phyloP scores from a whole-genome alignment of 37 sponge, comb jelly and placozoan species.

The Halichondria panicea region DNA sequence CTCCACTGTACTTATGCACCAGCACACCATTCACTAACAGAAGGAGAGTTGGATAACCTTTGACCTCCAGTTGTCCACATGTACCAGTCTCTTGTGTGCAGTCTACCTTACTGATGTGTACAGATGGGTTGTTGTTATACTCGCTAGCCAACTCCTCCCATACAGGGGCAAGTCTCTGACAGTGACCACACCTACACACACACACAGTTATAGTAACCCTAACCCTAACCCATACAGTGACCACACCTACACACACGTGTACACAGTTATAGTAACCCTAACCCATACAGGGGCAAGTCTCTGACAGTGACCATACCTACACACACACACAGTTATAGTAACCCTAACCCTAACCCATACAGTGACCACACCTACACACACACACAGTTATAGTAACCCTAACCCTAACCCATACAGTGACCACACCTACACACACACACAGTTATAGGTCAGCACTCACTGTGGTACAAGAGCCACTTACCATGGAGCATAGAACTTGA shows the following conservation, averaged over 20 bases:
- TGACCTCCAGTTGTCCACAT: slow-evolving; percentile 11
- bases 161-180: slow-evolving; percentile 31
- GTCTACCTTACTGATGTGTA: slow-evolving; percentile 46
- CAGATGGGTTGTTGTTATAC: background rate
- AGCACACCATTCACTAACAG: slow-evolving; percentile 9
- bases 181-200: slow-evolving; percentile 58
- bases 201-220: background rate
- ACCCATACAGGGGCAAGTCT: background rate
- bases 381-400: too few relatives aligned
- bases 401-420: too few relatives aligned
- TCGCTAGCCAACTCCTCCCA: slow-evolving; percentile 39
- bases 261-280: too few relatives aligned
- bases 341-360: too few relatives aligned
- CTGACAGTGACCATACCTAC: background rate
- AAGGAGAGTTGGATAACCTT: slow-evolving; percentile 48
- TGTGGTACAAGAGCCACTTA: too few relatives aligned
- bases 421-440: too few relatives aligned
- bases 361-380: too few relatives aligned
- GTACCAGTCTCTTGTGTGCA: slow-evolving; percentile 28
- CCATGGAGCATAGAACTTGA: slow-evolving; percentile 69
- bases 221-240: too few relatives aligned
- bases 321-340: background rate
- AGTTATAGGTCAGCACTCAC: too few relatives aligned
- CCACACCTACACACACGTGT: too few relatives aligned
- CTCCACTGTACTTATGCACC: slow-evolving; percentile 1